Conservation (phyloP, 1,140 invertebrate genomes). For the Ganaspis sp. region DNA sequence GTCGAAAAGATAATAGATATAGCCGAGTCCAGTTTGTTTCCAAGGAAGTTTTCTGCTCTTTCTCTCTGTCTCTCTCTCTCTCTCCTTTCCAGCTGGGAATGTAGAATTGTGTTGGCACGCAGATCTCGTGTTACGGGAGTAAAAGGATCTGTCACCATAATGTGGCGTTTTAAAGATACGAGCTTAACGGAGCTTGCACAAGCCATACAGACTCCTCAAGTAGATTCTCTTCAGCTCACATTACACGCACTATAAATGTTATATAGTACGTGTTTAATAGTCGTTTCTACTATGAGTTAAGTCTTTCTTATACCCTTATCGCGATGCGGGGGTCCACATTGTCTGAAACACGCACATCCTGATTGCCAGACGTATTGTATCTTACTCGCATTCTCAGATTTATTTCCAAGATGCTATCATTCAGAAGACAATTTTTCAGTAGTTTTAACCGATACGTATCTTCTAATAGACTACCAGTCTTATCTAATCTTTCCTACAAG, state of each 20-base stretch:
- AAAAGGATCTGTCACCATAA: conserved; percentile 30
- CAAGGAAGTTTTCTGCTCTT: background rate
- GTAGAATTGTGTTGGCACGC: conserved; percentile 24
- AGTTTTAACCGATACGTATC: background rate
- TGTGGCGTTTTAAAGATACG: conserved; percentile 17
- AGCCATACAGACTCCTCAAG: conserved; percentile 11
- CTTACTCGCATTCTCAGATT: background rate
- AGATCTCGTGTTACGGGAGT: conserved; percentile 28
- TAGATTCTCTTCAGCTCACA: background rate
- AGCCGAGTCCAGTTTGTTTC: background rate
- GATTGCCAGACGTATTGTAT: background rate
- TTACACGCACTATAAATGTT: background rate
- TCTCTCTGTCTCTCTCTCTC: too few relatives aligned
- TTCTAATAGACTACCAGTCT: background rate
- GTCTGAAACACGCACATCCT: background rate
- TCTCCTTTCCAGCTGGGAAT: conserved; percentile 18
- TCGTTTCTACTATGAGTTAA: background rate
- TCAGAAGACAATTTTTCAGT: background rate
- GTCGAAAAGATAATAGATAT: conserved; percentile 26
- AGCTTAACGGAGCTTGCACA: conserved; percentile 28
- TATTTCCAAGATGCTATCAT: background rate
- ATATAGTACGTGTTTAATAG: background rate
- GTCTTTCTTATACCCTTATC: background rate
- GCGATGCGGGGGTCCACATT: background rate
- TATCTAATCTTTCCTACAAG: background rate